phyloP scores from a whole-genome alignment of 2,888 invertebrate species.

The Cantharis rustica region DNA sequence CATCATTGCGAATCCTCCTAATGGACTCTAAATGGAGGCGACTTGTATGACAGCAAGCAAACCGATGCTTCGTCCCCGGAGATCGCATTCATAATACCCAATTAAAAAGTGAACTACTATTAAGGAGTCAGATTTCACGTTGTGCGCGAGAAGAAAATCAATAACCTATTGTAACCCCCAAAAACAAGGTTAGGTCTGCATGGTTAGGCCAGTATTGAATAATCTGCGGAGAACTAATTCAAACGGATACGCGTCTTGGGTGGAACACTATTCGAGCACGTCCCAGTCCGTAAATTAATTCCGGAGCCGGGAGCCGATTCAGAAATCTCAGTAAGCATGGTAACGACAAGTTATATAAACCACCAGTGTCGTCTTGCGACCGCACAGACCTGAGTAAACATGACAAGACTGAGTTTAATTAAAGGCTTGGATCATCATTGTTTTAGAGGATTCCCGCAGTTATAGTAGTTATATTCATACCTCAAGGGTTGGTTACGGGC shows the following conservation, averaged over 20 bases:
- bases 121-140: constrained; percentile 46
- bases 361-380: constrained; percentile 50
- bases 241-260: constrained; percentile 42
- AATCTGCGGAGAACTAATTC: constrained; percentile 41
- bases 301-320: constrained; percentile 41
- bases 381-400: constrained; percentile 53
- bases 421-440: constrained; percentile 55
- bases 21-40: constrained; percentile 54
- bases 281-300: constrained; percentile 46
- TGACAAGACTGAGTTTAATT: constrained; percentile 57
- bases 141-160: constrained; percentile 1
- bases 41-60: constrained; percentile 50
- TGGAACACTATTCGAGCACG: constrained; percentile 42
- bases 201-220: constrained; percentile 18
- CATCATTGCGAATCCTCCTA: constrained; percentile 50
- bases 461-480: constrained; percentile 46
- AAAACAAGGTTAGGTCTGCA: constrained; percentile 5
- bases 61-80: constrained; percentile 37
- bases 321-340: constrained; percentile 53
- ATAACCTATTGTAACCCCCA: constrained; percentile 1
- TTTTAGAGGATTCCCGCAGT: constrained; percentile 48
- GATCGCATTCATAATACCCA: constrained; percentile 44
- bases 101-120: constrained; percentile 54
- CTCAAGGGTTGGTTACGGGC: constrained; percentile 31
- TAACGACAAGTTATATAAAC: constrained; percentile 57